These are phyloP conservation scores for Rotaria socialis DNA, from an alignment of 2,888 invertebrate species.

Conservation along the genomic window DNA sequence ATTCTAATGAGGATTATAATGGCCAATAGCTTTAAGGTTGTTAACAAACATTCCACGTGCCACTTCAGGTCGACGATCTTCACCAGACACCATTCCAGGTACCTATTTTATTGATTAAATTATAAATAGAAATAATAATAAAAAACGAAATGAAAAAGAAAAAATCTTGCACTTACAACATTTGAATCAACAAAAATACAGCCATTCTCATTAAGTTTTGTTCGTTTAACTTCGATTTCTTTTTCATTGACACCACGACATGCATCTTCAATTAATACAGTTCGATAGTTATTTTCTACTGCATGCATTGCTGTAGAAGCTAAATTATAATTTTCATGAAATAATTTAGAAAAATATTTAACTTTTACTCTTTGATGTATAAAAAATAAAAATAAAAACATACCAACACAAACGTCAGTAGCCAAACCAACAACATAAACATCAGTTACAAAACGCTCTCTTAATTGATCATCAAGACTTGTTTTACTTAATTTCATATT, in stretches of 20 bases:
- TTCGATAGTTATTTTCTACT: conserved; percentile 80
- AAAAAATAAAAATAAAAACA: background rate
- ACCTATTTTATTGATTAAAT: conserved; percentile 61
- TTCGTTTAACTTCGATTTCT: conserved; percentile 71
- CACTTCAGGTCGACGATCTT: conserved; percentile 78
- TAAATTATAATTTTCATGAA: background rate
- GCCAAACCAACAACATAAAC: conserved; percentile 90
- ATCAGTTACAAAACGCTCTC: conserved; percentile 76
- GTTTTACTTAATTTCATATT: conserved; percentile 86
- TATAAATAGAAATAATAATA: conserved; percentile 47
- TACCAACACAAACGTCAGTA: conserved; percentile 81
- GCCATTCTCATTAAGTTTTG: conserved; percentile 22
- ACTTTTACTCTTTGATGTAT: too few species aligned
- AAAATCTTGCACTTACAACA: background rate
- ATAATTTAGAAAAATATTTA: background rate
- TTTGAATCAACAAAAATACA: conserved; percentile 39
- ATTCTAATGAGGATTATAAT: background rate
- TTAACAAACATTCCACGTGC: conserved; percentile 54
- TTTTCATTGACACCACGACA: conserved; percentile 78
- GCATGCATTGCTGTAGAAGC: conserved; percentile 78
- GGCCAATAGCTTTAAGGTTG: background rate
- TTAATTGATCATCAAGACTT: conserved; percentile 74
- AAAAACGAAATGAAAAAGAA: too few species aligned
- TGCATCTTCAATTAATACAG: conserved; percentile 82
- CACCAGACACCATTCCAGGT: conserved; percentile 77